Evolutionary conservation across 2,113 vertebrate species (phyloP).

Genomic region (Datnioides undecimradiatus): DNA sequence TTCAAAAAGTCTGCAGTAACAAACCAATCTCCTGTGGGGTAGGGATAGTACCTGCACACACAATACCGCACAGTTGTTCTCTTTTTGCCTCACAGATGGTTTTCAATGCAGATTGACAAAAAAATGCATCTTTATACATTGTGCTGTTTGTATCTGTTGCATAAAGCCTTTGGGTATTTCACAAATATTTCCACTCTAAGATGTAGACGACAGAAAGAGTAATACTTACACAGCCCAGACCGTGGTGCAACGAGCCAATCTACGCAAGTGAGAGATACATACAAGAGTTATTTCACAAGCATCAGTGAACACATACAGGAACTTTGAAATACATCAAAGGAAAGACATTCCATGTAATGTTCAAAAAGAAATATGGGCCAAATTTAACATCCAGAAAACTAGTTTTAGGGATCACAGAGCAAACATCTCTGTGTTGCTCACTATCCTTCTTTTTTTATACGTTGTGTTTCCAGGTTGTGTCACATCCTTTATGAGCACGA

Average conservation of each 20-base stretch:
- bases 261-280: constrained; percentile 67
- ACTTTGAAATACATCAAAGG: constrained; percentile 18
- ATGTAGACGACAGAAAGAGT: constrained; percentile 10
- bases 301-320: background rate
- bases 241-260: constrained; percentile 97
- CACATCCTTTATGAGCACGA: background rate
- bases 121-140: background rate
- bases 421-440: background rate
- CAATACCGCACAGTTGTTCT: background rate
- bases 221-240: constrained; percentile 96
- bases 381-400: constrained; percentile 5
- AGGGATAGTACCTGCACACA: constrained; percentile 91
- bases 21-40: constrained; percentile 95
- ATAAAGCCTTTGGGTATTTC: background rate
- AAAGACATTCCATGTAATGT: background rate
- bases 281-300: constrained; percentile 17
- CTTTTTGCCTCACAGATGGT: background rate
- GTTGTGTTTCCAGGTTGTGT: background rate
- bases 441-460: background rate
- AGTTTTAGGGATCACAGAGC: background rate
- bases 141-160: background rate
- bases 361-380: background rate
- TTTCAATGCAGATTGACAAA: background rate
- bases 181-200: background rate
- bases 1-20: constrained; percentile 97